These are phyloP conservation scores for Drosophila serrata DNA, from an alignment of 1,140 invertebrate species.

Conservation along the genomic window DNA sequence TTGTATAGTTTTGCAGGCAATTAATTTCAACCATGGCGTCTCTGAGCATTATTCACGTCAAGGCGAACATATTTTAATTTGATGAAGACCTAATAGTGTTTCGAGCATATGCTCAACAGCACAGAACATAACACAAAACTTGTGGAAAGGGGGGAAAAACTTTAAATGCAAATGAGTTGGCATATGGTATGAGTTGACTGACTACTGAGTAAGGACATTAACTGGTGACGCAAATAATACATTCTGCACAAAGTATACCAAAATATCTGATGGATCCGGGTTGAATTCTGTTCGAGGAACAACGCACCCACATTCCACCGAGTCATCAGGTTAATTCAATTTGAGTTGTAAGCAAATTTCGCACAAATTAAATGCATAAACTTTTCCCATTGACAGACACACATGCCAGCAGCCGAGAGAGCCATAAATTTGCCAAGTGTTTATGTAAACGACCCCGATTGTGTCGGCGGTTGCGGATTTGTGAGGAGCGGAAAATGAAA, in stretches of 20 bases:
- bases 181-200: no score
- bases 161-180: constrained; percentile 59
- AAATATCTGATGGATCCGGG: background rate
- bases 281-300: constrained; percentile 19
- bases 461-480: constrained; percentile 33
- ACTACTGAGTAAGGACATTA: constrained; percentile 15
- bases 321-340: constrained; percentile 78
- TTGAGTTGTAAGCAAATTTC: constrained; percentile 78
- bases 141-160: constrained; percentile 43
- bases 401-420: constrained; percentile 23
- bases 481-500: constrained; percentile 26
- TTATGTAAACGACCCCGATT: constrained; percentile 78
- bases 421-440: constrained; percentile 75
- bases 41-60: constrained; percentile 39
- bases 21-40: constrained; percentile 64
- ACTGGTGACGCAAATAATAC: constrained; percentile 16
- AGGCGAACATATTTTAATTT: constrained; percentile 57
- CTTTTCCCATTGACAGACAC: constrained; percentile 72
- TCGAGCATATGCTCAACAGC: constrained; percentile 42
- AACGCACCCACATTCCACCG: constrained; percentile 23
- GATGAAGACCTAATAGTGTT: constrained; percentile 55
- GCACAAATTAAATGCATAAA: constrained; percentile 79
- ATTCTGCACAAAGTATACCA: background rate
- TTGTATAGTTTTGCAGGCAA: constrained; percentile 71
- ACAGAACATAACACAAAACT: constrained; percentile 33